Evolutionary conservation across 1,140 invertebrate species (phyloP).

Genomic region (Heliconius congener): DNA sequence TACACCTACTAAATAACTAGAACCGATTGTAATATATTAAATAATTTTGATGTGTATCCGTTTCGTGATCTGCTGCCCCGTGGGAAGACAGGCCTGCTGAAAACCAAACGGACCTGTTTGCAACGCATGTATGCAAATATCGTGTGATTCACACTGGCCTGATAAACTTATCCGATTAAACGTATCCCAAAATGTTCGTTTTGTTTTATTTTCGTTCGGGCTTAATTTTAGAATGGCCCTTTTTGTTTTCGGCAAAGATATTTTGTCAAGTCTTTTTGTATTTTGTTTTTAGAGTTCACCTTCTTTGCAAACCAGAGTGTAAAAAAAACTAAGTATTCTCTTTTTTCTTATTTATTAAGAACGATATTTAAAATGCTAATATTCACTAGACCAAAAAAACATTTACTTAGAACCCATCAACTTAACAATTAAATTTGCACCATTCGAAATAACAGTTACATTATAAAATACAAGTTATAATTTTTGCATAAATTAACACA

Average conservation of each 20-base stretch:
- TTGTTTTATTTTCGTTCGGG: conserved; percentile 20
- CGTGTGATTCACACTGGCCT: conserved; percentile 40
- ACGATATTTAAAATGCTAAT: neutral
- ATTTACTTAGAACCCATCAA: neutral
- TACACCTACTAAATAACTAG: neutral
- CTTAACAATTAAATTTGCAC: neutral
- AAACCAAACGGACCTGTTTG: conserved; percentile 62
- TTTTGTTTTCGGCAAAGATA: neutral
- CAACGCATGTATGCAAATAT: conserved; percentile 50
- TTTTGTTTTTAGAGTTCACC: neutral
- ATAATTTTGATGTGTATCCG: conserved; percentile 30
- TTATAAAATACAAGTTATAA: conserved; percentile 25
- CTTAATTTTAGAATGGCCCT: neutral
- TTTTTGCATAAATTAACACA: conserved; percentile 53
- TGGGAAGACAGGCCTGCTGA: conserved; percentile 53
- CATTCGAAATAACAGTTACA: conserved; percentile 16
- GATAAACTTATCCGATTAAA: conserved; percentile 51
- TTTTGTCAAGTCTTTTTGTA: neutral
- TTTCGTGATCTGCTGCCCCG: conserved; percentile 38
- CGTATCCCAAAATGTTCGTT: conserved; percentile 28
- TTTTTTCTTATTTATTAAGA: too few relatives aligned
- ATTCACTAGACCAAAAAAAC: neutral
- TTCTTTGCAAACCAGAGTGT: neutral
- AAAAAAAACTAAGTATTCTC: neutral
- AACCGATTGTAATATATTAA: conserved; percentile 12